Base-by-base conservation (phyloP, 2,888 invertebrate genomes). In the Ceramica pisi region DNA sequence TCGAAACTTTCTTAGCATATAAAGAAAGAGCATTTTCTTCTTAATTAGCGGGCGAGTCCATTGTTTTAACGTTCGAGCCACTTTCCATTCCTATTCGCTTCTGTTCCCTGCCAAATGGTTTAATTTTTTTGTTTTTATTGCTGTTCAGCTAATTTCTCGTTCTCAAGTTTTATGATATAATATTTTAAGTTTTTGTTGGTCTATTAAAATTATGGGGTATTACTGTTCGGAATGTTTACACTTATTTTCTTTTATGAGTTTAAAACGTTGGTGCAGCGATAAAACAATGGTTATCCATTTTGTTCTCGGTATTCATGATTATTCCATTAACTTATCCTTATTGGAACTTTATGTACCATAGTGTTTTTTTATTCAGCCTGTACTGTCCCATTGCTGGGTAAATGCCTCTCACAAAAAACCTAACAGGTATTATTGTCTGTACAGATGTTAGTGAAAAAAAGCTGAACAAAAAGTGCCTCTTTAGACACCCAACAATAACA, bases 21-120 rank as follows among this genome's bases (percentile, higher is more conserved):
- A 84, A 74, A 81, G 80, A 74, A 81, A 82, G 83, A 86, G 80
- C 84, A 84, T 88, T 91, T 90, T 90, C 89, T 90, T 89, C 88
- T 87, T 91, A 91, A 92, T 92, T 92, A 91, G 88, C 88, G 73
- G 86, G 82, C 83, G 67, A 84, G 87, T 85, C 88, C 89, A 92
- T 92, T 92, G 91, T 91, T 90, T 90, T 88, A 91, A 87, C 88
- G 90, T 86, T 86, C 87, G 73, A 80, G 78, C 81, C 83, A 85
- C 81, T 84, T 85, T 83, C 79, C 80, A 83, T 83, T 84, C 81
- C 80, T 80, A 82, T 81, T 83, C 81, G 82, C 80, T 81, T 84
- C 83, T 84, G 86, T 84, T 80, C 88, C 81, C 76, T 92, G 92
- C 92, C 91, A 92, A 92, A 92, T 90, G 88, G 85, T 84, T 84